Percentiles rank a stretch among this genome's conserved stretches.
phyloP scores from a whole-genome alignment of 2,113 vertebrate genomes.

The Microtus montanus region DNA sequence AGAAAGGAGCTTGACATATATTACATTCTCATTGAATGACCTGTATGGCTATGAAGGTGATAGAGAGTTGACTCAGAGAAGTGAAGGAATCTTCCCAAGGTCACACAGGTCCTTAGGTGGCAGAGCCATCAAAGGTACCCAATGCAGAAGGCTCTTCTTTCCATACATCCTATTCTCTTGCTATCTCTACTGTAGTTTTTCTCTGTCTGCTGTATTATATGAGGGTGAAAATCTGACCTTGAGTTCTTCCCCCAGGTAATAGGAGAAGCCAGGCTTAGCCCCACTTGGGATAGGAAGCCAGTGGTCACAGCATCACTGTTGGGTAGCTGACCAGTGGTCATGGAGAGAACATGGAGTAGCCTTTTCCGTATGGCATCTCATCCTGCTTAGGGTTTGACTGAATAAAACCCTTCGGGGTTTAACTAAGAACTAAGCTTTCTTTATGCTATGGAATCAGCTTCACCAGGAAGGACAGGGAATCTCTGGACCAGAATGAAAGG shows the following conservation, averaged over 20 bases:
- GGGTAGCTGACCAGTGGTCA: background rate
- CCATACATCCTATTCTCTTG: background rate
- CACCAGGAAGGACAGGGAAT: background rate
- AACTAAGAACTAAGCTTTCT: background rate
- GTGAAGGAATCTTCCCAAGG: background rate
- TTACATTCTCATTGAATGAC: too few species aligned
- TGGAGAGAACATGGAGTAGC: rapidly evolving
- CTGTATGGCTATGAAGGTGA: background rate
- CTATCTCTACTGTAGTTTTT: rapidly evolving
- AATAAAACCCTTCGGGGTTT: background rate
- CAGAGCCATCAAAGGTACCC: background rate
- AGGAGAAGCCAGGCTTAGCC: background rate
- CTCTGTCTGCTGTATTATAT: too few species aligned
- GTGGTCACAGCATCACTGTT: background rate
- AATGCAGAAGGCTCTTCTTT: background rate
- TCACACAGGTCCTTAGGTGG: background rate
- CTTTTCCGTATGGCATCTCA: background rate
- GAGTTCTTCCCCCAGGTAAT: background rate
- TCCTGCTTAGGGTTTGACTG: background rate
- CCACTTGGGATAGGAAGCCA: background rate
- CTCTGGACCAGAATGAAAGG: background rate
- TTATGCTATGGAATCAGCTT: background rate
- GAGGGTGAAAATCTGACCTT: background rate
- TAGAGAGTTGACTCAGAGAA: background rate
- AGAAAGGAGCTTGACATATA: background rate